A percentile compares a stretch with the other conserved stretches of the same genome.
Evolutionary conservation across 1,140 invertebrate genomes (phyloP).

Genomic region (Drosophila jambulina): DNA sequence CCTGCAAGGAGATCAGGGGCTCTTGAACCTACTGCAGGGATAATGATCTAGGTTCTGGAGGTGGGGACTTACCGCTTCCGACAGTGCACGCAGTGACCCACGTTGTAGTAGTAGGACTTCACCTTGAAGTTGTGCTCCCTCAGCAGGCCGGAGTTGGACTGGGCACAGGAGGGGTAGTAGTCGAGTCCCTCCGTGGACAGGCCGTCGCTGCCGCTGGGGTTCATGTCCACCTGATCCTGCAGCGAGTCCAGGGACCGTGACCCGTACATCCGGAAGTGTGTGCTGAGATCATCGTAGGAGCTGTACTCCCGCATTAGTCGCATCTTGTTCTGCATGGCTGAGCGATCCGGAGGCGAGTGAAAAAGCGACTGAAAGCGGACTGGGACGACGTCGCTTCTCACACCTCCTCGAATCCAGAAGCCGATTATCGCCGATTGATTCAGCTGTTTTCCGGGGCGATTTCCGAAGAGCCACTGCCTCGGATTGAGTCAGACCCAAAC

Average conservation of each 20-base stretch:
- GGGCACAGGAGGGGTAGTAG: conserved; percentile 35
- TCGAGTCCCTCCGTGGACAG: conserved; percentile 43
- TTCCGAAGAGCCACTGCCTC: conserved; percentile 20
- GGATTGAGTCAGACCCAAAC: conserved; percentile 26
- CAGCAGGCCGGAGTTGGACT: conserved; percentile 54
- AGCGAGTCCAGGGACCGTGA: conserved; percentile 63
- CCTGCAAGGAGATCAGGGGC: conserved; percentile 64
- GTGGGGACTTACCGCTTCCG: conserved; percentile 88
- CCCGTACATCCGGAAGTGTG: conserved; percentile 56
- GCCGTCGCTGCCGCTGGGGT: conserved; percentile 52
- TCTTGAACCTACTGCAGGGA: too few relatives aligned
- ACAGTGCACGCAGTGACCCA: conserved; percentile 93
- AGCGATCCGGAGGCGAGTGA: conserved; percentile 22
- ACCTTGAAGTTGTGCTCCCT: conserved; percentile 90
- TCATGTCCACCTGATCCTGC: conserved; percentile 59
- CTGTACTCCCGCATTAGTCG: conserved; percentile 55
- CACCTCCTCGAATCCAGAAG: conserved; percentile 4
- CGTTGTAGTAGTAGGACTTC: conserved; percentile 93
- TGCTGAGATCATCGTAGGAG: conserved; percentile 64
- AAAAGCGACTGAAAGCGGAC: neutral
- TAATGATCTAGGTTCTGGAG: neutral
- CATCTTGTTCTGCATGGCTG: conserved; percentile 46
- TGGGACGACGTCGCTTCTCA: neutral
- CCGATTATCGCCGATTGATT: conserved; percentile 30
- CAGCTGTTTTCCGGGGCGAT: conserved; percentile 45